These are phyloP conservation scores for Malurus elegans DNA, from an alignment of 2,113 vertebrate genomes.

Conservation along the genomic window DNA sequence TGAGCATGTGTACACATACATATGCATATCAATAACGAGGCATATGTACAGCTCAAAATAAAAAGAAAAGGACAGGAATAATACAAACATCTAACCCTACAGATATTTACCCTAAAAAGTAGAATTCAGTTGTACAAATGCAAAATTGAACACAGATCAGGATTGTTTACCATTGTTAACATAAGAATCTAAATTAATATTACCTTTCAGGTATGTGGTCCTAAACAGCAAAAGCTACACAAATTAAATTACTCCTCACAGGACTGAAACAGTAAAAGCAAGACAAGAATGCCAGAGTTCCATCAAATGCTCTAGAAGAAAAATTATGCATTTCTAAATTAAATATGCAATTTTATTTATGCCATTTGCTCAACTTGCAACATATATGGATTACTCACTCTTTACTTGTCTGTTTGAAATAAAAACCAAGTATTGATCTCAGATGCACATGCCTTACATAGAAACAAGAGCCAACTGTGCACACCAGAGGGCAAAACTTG, in stretches of 20 bases:
- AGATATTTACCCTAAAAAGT: neutral
- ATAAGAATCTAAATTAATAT: neutral
- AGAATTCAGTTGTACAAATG: neutral
- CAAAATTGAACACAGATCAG: neutral
- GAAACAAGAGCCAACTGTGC: constrained; percentile 21
- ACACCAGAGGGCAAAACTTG: constrained; percentile 23
- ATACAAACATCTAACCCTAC: neutral
- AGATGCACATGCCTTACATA: constrained; percentile 12
- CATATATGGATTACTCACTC: constrained; percentile 20
- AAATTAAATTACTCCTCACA: neutral
- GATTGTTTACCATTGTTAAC: neutral
- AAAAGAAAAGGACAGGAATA: neutral
- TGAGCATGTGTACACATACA: neutral
- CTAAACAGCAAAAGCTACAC: neutral
- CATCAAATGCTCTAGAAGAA: neutral
- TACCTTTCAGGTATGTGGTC: neutral
- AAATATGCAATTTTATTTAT: neutral
- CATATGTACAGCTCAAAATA: neutral
- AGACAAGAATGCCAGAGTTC: neutral
- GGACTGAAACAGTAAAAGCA: neutral
- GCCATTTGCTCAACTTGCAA: constrained; percentile 4
- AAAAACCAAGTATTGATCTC: constrained; percentile 52
- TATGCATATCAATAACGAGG: neutral
- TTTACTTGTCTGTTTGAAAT: constrained; percentile 46
- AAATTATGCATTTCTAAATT: neutral